Conservation (phyloP, 2,888 invertebrate species). For the Macaria liturata region DNA sequence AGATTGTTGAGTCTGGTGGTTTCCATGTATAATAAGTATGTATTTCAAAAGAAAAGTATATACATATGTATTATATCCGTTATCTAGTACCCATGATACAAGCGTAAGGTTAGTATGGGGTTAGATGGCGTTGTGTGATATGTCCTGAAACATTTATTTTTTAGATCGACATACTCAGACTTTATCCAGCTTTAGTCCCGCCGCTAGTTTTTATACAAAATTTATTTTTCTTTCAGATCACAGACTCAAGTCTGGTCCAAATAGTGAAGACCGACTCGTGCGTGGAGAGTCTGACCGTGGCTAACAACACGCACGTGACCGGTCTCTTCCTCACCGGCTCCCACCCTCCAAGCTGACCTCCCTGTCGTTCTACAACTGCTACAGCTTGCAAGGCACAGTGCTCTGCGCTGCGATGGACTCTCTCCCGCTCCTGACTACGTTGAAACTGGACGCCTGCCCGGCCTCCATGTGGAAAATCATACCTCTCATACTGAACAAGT, state of each 20-base stretch:
- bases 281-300: constrained; percentile 61
- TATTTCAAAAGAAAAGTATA: too few species aligned
- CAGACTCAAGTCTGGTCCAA: constrained; percentile 68
- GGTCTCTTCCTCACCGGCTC: constrained; percentile 67
- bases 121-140: too few species aligned
- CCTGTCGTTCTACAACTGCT: constrained; percentile 71
- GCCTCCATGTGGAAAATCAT: constrained; percentile 67
- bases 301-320: constrained; percentile 70
- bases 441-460: constrained; percentile 66
- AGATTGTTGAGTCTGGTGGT: too few species aligned
- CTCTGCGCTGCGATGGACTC: constrained; percentile 60
- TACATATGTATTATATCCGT: too few species aligned
- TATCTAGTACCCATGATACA: too few species aligned
- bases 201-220: too few species aligned
- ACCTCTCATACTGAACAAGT: constrained; percentile 60
- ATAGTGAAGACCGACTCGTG: constrained; percentile 64
- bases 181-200: too few species aligned
- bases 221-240: constrained; percentile 52
- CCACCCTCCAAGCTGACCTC: constrained; percentile 53
- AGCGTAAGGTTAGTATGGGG: too few species aligned
- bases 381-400: constrained; percentile 68
- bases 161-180: too few species aligned
- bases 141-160: too few species aligned
- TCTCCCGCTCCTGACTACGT: constrained; percentile 55
- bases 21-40: too few species aligned